Percentiles rank a stretch among this genome's conserved stretches.
Conservation (phyloP, 2,797 vertebrate species). For the Arvicola amphibius region DNA sequence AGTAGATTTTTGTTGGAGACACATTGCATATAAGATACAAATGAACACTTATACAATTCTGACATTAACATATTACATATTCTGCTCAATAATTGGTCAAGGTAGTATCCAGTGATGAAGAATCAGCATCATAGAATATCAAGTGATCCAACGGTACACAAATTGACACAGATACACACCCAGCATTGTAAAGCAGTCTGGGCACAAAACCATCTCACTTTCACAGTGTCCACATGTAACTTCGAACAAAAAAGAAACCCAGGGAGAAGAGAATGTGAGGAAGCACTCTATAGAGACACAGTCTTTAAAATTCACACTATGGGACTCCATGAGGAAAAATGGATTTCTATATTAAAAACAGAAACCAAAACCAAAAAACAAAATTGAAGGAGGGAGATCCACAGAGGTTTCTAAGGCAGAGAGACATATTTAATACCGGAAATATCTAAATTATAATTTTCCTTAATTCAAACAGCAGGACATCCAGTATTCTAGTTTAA, state of each 20-base stretch:
- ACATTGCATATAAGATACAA: not conserved
- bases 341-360: not conserved
- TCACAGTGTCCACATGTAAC: not conserved
- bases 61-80: not conserved
- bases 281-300: not conserved
- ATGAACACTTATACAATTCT: not conserved
- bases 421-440: not conserved
- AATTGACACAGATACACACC: not conserved
- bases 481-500: not conserved
- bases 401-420: not conserved
- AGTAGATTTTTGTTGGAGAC: not conserved
- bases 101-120: not conserved
- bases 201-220: not conserved
- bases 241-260: not conserved
- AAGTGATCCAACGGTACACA: no score
- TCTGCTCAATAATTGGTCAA: not conserved
- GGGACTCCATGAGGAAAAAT: not conserved
- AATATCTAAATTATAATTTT: not conserved
- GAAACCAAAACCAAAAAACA: not conserved
- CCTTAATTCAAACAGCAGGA: not conserved
- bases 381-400: not conserved
- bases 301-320: not conserved
- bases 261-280: not conserved
- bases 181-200: not conserved
- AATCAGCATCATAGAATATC: not conserved